Conservation (phyloP, 2,797 vertebrate species). For the Decapterus maruadsi region DNA sequence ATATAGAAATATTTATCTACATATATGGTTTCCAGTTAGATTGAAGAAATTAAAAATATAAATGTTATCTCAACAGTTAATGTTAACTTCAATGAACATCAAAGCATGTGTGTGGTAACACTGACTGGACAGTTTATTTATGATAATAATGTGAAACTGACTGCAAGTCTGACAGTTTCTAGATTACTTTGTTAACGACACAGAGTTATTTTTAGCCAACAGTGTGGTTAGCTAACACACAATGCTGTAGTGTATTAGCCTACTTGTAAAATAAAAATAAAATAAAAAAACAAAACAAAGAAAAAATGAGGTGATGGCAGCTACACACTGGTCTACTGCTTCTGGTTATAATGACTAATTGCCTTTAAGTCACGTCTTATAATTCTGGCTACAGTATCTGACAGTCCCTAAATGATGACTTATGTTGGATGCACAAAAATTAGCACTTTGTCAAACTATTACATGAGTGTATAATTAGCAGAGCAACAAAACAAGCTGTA, state of each 20-base stretch:
- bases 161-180: neutral
- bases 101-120: neutral
- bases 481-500: neutral
- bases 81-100: no score
- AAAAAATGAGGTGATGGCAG: no score
- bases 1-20: neutral
- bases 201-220: neutral
- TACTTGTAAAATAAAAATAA: no score
- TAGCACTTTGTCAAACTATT: neutral
- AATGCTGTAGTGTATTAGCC: no score
- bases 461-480: no score
- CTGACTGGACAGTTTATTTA: neutral
- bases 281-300: no score
- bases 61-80: neutral
- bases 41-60: constrained; percentile 5
- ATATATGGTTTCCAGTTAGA: neutral
- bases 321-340: neutral
- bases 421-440: neutral
- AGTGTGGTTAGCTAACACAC: neutral
- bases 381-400: neutral
- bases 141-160: neutral
- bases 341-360: neutral
- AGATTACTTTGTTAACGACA: no score
- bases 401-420: neutral
- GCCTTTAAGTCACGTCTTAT: neutral